Conservation (phyloP, 2,113 vertebrate species). For the Passer montanus region DNA sequence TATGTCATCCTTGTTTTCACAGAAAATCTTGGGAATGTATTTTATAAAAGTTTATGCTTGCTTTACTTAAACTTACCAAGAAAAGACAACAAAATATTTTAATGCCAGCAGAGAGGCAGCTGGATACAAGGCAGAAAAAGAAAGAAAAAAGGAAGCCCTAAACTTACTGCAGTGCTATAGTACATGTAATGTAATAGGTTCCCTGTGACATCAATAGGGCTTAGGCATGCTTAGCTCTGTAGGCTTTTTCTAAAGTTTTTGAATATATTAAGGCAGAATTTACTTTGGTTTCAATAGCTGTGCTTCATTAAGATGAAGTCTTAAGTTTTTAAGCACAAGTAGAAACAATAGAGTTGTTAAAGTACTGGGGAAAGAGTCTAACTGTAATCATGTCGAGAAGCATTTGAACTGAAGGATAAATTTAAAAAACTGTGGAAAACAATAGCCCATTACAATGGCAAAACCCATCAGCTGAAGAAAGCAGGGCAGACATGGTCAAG, state of each 20-base stretch:
- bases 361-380: not conserved
- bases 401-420: constrained; percentile 50
- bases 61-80: not conserved
- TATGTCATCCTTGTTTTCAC: not conserved
- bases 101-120: not conserved
- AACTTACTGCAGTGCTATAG: not conserved
- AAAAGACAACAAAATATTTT: not conserved
- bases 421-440: not conserved
- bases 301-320: not conserved
- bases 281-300: not conserved
- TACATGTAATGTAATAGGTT: not conserved
- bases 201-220: not conserved
- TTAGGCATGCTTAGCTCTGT: not conserved
- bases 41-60: not conserved
- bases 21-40: not conserved
- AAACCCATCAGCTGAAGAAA: constrained; percentile 37
- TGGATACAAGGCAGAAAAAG: not conserved
- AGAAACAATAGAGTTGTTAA: constrained; percentile 9
- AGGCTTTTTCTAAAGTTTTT: constrained; percentile 4
- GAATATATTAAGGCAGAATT: not conserved
- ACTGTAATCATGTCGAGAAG: constrained; percentile 7
- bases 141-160: not conserved
- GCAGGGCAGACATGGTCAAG: constrained; percentile 53
- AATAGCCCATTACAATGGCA: not conserved
- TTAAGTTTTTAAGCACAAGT: not conserved